Evolutionary conservation across 2,888 invertebrate genomes (phyloP).

Genomic region (Chromoteleia sp.): DNA sequence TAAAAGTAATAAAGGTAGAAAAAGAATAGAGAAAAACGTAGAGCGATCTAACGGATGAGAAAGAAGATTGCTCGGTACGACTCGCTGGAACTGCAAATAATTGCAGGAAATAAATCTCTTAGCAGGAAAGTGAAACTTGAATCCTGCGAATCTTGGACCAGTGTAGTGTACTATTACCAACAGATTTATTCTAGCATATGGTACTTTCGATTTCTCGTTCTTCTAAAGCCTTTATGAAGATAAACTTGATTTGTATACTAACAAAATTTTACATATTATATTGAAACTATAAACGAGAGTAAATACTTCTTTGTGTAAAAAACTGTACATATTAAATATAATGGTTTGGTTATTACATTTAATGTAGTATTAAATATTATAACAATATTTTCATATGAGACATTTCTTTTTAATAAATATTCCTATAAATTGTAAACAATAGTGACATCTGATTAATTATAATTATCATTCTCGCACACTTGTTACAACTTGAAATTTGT

Average conservation of each 20-base stretch:
- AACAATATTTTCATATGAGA: too few relatives aligned
- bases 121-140: slow-evolving; percentile 61
- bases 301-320: too few relatives aligned
- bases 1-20: slow-evolving; percentile 54
- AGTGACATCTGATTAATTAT: too few relatives aligned
- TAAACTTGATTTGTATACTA: not conserved
- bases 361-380: too few relatives aligned
- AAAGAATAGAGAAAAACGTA: slow-evolving; percentile 32
- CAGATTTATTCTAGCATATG: slow-evolving; percentile 34
- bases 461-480: too few relatives aligned
- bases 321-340: too few relatives aligned
- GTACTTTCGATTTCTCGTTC: slow-evolving; percentile 10
- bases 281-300: too few relatives aligned
- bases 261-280: too few relatives aligned
- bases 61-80: slow-evolving; percentile 50
- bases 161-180: slow-evolving; percentile 47
- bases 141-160: slow-evolving; percentile 34
- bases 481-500: not conserved
- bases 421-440: not conserved
- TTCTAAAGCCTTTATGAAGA: not conserved
- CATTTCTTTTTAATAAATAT: too few relatives aligned
- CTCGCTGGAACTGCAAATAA: slow-evolving; percentile 54
- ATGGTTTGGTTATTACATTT: too few relatives aligned
- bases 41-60: slow-evolving; percentile 39
- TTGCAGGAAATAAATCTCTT: slow-evolving; percentile 67